These are phyloP conservation scores for Myxocyprinus asiaticus DNA, from an alignment of 2,113 vertebrate species.

Conservation along the genomic window DNA sequence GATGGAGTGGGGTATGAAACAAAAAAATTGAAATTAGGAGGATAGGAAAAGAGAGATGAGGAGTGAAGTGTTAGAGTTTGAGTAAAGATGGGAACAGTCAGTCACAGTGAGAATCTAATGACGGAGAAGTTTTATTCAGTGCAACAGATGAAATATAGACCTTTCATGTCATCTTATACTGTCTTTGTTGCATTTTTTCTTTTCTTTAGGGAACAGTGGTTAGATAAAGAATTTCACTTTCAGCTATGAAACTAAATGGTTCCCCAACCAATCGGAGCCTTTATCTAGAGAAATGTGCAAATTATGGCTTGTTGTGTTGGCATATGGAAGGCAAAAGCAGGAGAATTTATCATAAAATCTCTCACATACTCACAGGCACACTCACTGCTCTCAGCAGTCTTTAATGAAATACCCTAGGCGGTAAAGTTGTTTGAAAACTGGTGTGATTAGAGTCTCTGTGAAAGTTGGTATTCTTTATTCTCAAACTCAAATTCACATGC, in stretches of 20 bases:
- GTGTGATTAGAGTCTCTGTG: constrained; percentile 23
- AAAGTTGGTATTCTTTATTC: not conserved
- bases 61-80: not conserved
- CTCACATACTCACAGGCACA: not conserved
- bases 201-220: not conserved
- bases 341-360: not conserved
- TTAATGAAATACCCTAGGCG: constrained; percentile 36
- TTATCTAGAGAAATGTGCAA: not conserved
- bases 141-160: not conserved
- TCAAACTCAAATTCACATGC: not conserved
- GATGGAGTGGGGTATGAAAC: constrained; percentile 8
- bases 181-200: not conserved
- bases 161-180: not conserved
- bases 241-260: no score
- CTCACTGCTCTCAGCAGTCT: constrained; percentile 20
- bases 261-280: no score
- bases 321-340: not conserved
- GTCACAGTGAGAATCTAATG: not conserved
- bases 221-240: not conserved
- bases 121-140: not conserved
- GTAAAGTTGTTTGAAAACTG: constrained; percentile 50
- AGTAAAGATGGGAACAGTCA: constrained; percentile 10
- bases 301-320: not conserved
- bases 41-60: not conserved
- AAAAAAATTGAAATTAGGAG: constrained; percentile 32